Evolutionary conservation across 1,140 invertebrate genomes (phyloP).

Genomic region (Zaprionus kolodkinae): DNA sequence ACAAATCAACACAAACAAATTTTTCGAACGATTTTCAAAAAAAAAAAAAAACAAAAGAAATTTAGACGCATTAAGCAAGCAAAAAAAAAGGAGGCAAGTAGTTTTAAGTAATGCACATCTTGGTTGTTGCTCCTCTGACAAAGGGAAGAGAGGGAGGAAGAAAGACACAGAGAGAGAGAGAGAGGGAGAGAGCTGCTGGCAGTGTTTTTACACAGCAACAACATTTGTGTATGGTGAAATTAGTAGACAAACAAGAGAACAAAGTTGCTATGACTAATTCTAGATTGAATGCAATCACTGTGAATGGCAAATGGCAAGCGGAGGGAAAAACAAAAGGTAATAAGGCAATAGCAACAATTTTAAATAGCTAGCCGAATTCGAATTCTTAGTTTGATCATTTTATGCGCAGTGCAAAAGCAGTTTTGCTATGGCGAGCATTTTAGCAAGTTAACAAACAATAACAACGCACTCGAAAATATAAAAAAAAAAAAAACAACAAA

Average conservation of each 20-base stretch:
- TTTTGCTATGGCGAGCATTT: conserved; percentile 14
- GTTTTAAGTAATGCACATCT: not conserved
- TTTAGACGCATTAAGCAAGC: conserved; percentile 2
- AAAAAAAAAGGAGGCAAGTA: not conserved
- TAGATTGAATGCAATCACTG: conserved; percentile 8
- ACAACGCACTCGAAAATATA: conserved; percentile 47
- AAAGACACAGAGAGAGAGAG: not conserved
- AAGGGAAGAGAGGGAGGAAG: not conserved
- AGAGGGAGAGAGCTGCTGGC: conserved; percentile 4
- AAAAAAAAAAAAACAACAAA: conserved; percentile 49
- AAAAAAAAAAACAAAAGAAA: not conserved
- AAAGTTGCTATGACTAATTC: conserved; percentile 64
- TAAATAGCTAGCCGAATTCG: conserved; percentile 1
- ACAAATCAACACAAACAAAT: conserved; percentile 23
- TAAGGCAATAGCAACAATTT: conserved; percentile 33
- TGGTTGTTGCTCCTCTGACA: conserved; percentile 1
- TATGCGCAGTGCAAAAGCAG: conserved; percentile 40
- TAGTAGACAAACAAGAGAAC: conserved; percentile 35
- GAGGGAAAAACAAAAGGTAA: conserved; percentile 12
- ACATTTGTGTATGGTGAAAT: conserved; percentile 43
- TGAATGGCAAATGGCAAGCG: conserved; percentile 13
- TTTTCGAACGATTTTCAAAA: conserved; percentile 25
- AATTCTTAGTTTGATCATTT: conserved; percentile 13
- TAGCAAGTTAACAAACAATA: conserved; percentile 41
- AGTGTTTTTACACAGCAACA: conserved; percentile 22